phyloP scores from a whole-genome alignment of 2,113 vertebrate species.

The Pteruthius melanotis region DNA sequence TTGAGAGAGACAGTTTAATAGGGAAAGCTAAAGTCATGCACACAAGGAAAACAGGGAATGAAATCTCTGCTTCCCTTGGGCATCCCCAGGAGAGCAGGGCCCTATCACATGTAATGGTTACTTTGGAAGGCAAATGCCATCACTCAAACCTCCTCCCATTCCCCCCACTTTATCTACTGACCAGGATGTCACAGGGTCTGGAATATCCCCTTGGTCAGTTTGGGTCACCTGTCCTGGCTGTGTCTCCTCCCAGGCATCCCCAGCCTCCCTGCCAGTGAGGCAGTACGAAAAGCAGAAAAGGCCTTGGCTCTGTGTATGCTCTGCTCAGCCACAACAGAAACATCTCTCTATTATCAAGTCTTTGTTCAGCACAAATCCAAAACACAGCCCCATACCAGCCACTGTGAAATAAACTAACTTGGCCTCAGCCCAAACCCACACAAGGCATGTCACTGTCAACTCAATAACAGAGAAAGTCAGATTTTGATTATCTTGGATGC shows the following conservation, averaged over 20 bases:
- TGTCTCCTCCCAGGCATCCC: neutral
- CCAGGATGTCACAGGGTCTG: accelerated
- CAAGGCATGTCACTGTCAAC: neutral
- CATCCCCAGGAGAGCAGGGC: neutral
- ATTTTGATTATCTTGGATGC: neutral
- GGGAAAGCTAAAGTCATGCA: neutral
- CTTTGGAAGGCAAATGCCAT: neutral
- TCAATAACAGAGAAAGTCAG: neutral
- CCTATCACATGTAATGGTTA: accelerated
- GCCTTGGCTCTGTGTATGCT: neutral
- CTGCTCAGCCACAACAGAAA: neutral
- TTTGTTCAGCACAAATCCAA: neutral
- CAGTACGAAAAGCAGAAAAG: accelerated
- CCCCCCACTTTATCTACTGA: accelerated
- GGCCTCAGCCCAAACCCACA: neutral
- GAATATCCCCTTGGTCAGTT: too few species aligned
- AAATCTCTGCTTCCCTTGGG: neutral
- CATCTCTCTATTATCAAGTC: accelerated
- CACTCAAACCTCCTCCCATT: too few species aligned
- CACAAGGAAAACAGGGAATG: neutral
- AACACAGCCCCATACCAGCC: neutral
- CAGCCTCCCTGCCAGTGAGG: accelerated
- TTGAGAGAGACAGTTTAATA: neutral
- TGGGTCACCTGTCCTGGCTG: neutral
- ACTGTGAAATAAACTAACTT: neutral